Evolutionary conservation across 2,113 vertebrate genomes (phyloP).

Genomic region (Halichoeres trimaculatus): DNA sequence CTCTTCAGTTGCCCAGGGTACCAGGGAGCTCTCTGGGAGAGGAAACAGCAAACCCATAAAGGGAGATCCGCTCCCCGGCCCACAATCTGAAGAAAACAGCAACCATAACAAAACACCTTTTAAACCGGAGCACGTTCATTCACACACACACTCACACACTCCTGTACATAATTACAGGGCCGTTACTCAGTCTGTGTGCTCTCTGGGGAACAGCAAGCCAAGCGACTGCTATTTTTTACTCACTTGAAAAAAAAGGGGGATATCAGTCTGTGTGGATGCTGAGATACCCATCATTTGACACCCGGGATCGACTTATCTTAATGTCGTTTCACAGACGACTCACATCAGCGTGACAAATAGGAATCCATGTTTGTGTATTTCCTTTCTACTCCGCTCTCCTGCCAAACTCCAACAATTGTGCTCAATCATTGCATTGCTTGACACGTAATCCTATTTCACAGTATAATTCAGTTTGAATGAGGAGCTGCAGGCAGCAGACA

Average conservation of each 20-base stretch:
- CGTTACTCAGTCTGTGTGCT: slow-evolving; percentile 65
- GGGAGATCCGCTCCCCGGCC: slow-evolving; percentile 70
- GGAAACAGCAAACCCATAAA: slow-evolving; percentile 70
- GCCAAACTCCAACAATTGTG: slow-evolving; percentile 73
- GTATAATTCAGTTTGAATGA: slow-evolving; percentile 75
- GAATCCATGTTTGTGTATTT: slow-evolving; percentile 58
- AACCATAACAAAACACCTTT: slow-evolving; percentile 72
- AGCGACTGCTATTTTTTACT: slow-evolving; percentile 68
- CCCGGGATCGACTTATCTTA: slow-evolving; percentile 58
- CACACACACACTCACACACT: slow-evolving; percentile 62
- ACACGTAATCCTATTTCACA: slow-evolving; percentile 81
- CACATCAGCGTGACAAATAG: slow-evolving; percentile 63
- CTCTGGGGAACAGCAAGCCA: slow-evolving; percentile 59
- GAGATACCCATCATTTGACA: slow-evolving; percentile 67
- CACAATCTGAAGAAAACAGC: slow-evolving; percentile 68
- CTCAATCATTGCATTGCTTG: slow-evolving; percentile 78
- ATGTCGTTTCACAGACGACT: slow-evolving; percentile 60
- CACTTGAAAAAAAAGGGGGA: slow-evolving; percentile 40
- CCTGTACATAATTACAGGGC: slow-evolving; percentile 71
- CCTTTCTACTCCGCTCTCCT: slow-evolving; percentile 54
- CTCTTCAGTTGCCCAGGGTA: slow-evolving; percentile 51
- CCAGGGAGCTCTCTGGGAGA: slow-evolving; percentile 57
- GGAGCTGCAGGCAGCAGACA: slow-evolving; percentile 64
- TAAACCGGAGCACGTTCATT: slow-evolving; percentile 70
- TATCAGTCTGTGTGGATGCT: slow-evolving; percentile 44